These are phyloP conservation scores for Ardeotis arabs DNA, from an alignment of 2,113 vertebrate species.

Conservation along the genomic window DNA sequence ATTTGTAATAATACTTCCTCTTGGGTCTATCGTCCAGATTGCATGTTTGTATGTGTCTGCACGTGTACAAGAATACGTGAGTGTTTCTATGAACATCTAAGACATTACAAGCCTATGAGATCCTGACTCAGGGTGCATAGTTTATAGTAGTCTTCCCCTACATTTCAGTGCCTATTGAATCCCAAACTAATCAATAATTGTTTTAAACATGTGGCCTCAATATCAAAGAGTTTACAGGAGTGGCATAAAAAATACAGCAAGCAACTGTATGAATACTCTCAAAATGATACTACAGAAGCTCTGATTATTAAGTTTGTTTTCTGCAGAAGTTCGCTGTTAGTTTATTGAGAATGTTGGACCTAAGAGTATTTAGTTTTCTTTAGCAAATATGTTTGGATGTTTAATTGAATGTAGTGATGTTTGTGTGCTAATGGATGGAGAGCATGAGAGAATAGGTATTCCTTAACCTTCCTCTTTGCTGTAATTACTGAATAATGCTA, in stretches of 20 bases:
- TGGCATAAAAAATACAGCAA: neutral
- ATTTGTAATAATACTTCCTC: neutral
- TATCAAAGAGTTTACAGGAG: neutral
- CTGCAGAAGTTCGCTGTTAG: neutral
- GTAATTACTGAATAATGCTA: constrained; percentile 1
- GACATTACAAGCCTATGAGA: neutral
- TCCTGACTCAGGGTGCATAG: neutral
- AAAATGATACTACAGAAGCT: neutral
- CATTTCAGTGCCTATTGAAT: neutral
- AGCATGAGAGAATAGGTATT: neutral
- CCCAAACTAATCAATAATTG: neutral
- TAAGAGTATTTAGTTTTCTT: neutral
- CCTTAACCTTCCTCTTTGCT: neutral
- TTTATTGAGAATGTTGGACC: neutral
- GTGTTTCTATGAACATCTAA: neutral
- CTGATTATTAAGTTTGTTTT: neutral
- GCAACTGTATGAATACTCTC: neutral
- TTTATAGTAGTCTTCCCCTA: neutral
- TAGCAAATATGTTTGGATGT: neutral
- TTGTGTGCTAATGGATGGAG: neutral
- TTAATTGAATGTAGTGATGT: neutral
- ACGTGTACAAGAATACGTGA: fast-evolving
- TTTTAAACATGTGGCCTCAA: neutral
- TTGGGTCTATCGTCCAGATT: neutral
- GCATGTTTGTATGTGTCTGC: neutral